Evolutionary conservation across 2,113 vertebrate genomes (phyloP).

Genomic region (Triplophysa siluroides): DNA sequence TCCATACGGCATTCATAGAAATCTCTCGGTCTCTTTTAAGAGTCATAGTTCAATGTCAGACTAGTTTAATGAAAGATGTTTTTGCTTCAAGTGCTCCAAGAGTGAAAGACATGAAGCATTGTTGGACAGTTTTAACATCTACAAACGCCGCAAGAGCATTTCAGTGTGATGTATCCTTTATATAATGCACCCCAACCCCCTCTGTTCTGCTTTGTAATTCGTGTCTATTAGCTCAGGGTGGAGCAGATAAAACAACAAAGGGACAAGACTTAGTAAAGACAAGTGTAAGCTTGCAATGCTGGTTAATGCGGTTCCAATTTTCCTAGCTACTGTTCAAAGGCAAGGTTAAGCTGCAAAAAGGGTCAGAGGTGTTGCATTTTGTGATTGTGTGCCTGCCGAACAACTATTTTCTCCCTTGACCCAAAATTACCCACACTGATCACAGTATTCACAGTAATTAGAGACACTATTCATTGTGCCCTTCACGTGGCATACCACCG

Average conservation of each 20-base stretch:
- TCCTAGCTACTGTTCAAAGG: conserved; percentile 50
- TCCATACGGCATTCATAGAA: neutral
- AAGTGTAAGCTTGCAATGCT: conserved; percentile 54
- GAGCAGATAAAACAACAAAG: conserved; percentile 50
- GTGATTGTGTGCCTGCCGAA: conserved; percentile 27
- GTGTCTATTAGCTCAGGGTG: conserved; percentile 46
- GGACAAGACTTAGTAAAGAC: conserved; percentile 51
- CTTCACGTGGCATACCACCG: conserved; percentile 29
- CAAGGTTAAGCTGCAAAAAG: conserved; percentile 32
- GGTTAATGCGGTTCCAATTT: conserved; percentile 58
- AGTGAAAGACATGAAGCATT: neutral
- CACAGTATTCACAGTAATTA: conserved; percentile 46
- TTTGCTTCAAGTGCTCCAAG: neutral
- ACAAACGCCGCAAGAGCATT: neutral
- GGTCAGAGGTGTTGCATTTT: conserved; percentile 30
- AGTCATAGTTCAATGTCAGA: conserved; percentile 15
- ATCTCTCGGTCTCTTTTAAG: conserved; percentile 4
- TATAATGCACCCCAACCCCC: conserved; percentile 24
- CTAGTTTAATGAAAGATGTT: neutral
- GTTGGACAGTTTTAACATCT: neutral
- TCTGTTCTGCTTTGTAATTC: conserved; percentile 34
- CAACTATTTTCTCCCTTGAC: conserved; percentile 33
- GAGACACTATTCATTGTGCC: conserved; percentile 26
- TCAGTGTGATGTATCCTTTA: conserved; percentile 7
- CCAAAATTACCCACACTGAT: conserved; percentile 36